phyloP scores from a whole-genome alignment of 2,888 invertebrate species.

The Mesorhabditis sp. region DNA sequence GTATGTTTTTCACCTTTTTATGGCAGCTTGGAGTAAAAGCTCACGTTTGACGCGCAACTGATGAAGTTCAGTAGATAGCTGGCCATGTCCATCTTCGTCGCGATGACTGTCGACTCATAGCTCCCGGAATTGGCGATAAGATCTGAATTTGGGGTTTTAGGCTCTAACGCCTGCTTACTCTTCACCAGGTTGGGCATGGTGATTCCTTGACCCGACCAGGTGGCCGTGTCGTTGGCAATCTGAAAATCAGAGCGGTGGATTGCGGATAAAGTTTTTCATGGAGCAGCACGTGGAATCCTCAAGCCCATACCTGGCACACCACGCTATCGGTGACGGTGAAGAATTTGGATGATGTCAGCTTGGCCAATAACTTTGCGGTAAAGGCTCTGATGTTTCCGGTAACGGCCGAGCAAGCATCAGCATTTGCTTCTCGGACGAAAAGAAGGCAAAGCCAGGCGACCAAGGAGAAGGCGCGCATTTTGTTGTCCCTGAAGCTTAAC shows the following conservation, averaged over 20 bases:
- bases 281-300: too few relatives aligned
- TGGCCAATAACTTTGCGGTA: fast-evolving
- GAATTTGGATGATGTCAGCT: background rate
- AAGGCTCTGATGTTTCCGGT: too few relatives aligned
- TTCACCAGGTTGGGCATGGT: background rate
- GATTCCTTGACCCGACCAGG: background rate
- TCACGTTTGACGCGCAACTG: background rate
- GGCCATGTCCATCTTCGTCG: background rate
- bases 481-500: too few relatives aligned
- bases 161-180: too few relatives aligned
- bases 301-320: background rate
- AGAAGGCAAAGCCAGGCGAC: too few relatives aligned
- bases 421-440: too few relatives aligned
- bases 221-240: background rate
- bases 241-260: too few relatives aligned
- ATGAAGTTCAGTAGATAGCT: background rate
- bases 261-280: too few relatives aligned
- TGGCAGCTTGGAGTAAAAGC: background rate
- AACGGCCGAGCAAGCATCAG: too few relatives aligned
- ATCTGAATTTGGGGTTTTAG: too few relatives aligned
- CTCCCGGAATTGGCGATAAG: background rate
- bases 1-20: too few relatives aligned
- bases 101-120: background rate
- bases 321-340: background rate
- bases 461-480: too few relatives aligned